Percentiles rank a stretch among this genome's conserved stretches.
Conservation (phyloP, 2,888 invertebrate species). For the Protonemura montana region DNA sequence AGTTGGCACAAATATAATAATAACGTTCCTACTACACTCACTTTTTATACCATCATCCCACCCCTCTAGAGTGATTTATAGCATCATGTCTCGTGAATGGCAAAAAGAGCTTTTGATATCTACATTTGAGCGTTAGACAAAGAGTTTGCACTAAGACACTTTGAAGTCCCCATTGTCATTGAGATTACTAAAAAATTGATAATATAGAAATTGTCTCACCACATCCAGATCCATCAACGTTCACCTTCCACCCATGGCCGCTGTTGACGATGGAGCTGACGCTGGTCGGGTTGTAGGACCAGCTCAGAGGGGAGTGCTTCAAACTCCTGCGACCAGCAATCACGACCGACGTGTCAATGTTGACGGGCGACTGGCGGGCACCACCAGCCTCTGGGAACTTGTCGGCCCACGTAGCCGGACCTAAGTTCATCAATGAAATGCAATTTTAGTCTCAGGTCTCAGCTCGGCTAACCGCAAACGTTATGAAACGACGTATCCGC, state of each 20-base stretch:
- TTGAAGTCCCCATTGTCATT: too few species aligned
- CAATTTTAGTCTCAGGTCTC: background rate
- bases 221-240: conserved; percentile 79
- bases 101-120: too few species aligned
- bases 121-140: too few species aligned
- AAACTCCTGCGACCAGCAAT: conserved; percentile 65
- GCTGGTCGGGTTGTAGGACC: conserved; percentile 79
- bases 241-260: conserved; percentile 87
- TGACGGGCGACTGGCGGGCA: conserved; percentile 85
- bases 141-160: too few species aligned
- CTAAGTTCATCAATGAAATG: conserved; percentile 59
- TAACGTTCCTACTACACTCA: too few species aligned
- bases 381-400: conserved; percentile 85
- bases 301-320: conserved; percentile 68
- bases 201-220: conserved; percentile 60
- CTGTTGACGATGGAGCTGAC: conserved; percentile 79
- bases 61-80: too few species aligned
- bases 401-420: conserved; percentile 84
- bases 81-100: too few species aligned
- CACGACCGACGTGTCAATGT: conserved; percentile 71
- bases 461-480: background rate
- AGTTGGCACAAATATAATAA: too few species aligned
- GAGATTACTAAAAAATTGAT: conserved; percentile 53
- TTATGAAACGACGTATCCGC: background rate
- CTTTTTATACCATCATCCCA: too few species aligned